These are phyloP conservation scores for Onychomys torridus DNA, from an alignment of 2,797 vertebrate genomes.

Conservation along the genomic window DNA sequence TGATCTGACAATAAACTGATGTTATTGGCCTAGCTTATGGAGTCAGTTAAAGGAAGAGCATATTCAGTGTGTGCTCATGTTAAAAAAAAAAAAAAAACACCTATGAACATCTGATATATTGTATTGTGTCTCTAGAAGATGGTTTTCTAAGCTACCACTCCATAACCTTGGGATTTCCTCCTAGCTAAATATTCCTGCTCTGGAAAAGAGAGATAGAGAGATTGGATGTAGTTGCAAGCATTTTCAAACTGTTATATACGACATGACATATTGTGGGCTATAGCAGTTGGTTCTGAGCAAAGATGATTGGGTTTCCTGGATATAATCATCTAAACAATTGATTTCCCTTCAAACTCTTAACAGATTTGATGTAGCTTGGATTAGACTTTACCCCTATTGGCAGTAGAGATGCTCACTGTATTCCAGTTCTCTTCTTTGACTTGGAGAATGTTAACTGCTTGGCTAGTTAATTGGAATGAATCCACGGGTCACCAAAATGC, in stretches of 20 bases:
- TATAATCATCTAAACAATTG: constrained; percentile 60
- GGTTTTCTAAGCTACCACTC: neutral
- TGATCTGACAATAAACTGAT: constrained; percentile 42
- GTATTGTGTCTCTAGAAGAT: neutral
- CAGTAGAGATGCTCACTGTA: neutral
- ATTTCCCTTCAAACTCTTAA: constrained; percentile 73
- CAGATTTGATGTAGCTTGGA: constrained; percentile 73
- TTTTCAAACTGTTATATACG: constrained; percentile 69
- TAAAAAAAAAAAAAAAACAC: constrained; percentile 61
- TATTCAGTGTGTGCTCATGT: neutral
- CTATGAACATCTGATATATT: neutral
- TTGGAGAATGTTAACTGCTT: constrained; percentile 55
- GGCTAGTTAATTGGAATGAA: constrained; percentile 40
- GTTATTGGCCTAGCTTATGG: neutral
- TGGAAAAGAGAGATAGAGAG: constrained; percentile 53
- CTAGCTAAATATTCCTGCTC: constrained; percentile 48
- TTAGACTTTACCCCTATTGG: constrained; percentile 52
- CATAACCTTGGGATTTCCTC: neutral
- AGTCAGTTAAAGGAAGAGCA: neutral
- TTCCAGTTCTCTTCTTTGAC: constrained; percentile 54
- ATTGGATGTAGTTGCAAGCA: constrained; percentile 45
- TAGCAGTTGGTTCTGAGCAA: neutral
- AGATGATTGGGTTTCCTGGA: constrained; percentile 72
- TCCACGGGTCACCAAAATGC: neutral
- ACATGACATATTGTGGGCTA: constrained; percentile 73